Conservation (phyloP, 2,888 invertebrate genomes). For the Hirtodrosophila cameraria region DNA sequence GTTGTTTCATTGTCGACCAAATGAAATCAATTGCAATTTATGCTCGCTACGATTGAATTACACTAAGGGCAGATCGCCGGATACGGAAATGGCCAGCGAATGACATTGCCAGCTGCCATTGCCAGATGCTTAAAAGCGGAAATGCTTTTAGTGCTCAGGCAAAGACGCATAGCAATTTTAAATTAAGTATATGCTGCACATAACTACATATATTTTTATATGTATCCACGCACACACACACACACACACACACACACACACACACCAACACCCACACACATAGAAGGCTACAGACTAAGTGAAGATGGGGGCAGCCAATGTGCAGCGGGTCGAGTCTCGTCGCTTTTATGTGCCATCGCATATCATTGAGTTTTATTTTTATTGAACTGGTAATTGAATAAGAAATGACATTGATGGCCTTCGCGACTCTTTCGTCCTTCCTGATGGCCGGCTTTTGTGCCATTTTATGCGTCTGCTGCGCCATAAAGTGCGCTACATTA, state of each 20-base stretch:
- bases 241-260: neutral
- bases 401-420: slow-evolving; percentile 67
- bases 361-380: slow-evolving; percentile 73
- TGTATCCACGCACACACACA: slow-evolving; percentile 1
- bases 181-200: slow-evolving; percentile 41
- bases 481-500: slow-evolving; percentile 55
- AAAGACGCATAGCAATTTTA: slow-evolving; percentile 35
- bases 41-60: slow-evolving; percentile 59
- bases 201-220: slow-evolving; percentile 1
- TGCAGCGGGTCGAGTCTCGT: slow-evolving; percentile 14
- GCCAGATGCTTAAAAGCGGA: slow-evolving; percentile 36
- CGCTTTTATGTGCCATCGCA: slow-evolving; percentile 59
- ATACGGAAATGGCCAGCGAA: slow-evolving; percentile 44
- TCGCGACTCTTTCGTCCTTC: slow-evolving; percentile 22
- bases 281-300: too few relatives aligned
- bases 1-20: slow-evolving; percentile 34
- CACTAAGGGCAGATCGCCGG: slow-evolving; percentile 31
- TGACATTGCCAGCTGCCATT: slow-evolving; percentile 21
- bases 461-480: slow-evolving; percentile 45
- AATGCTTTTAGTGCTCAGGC: slow-evolving; percentile 39
- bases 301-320: neutral
- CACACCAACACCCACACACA: too few relatives aligned
- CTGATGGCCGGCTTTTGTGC: slow-evolving; percentile 43
- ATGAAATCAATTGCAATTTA: slow-evolving; percentile 66
- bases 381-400: slow-evolving; percentile 75